These are phyloP conservation scores for Diphyllodes magnificus DNA, from an alignment of 2,113 vertebrate genomes.

Conservation along the genomic window DNA sequence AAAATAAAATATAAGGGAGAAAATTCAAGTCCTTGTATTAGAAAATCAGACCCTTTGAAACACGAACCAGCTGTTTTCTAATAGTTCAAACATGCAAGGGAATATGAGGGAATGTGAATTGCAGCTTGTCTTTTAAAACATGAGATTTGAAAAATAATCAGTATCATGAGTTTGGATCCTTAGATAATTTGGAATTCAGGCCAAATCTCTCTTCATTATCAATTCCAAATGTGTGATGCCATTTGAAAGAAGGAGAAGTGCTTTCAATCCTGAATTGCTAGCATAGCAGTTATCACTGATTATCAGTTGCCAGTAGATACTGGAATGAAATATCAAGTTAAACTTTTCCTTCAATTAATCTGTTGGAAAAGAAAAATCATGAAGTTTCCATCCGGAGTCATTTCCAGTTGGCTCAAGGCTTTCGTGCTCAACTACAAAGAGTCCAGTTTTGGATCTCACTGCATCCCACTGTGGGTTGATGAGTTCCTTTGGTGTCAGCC, in stretches of 20 bases:
- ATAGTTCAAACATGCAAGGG: neutral
- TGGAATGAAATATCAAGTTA: neutral
- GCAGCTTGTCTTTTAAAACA: slow-evolving; percentile 1
- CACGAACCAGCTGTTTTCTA: neutral
- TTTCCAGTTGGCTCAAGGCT: slow-evolving; percentile 29
- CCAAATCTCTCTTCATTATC: slow-evolving; percentile 9
- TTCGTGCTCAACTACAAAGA: slow-evolving; percentile 32
- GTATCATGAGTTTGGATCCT: slow-evolving; percentile 27
- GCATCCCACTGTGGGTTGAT: neutral
- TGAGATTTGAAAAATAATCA: slow-evolving; percentile 21
- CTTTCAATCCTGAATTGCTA: neutral
- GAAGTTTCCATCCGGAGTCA: slow-evolving; percentile 10
- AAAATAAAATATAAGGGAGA: neutral
- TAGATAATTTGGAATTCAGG: slow-evolving; percentile 3
- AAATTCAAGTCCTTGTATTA: neutral
- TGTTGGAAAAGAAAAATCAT: slow-evolving; percentile 24
- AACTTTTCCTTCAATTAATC: slow-evolving; percentile 27
- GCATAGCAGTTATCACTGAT: neutral
- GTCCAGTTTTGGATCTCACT: slow-evolving; percentile 2
- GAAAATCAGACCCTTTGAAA: slow-evolving; percentile 10
- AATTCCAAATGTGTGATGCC: slow-evolving; percentile 33
- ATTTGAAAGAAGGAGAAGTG: neutral
- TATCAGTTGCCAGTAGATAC: slow-evolving; percentile 18
- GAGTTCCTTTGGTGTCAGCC: neutral
- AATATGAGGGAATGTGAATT: neutral